Evolutionary conservation across 2,797 vertebrate species (phyloP).

Genomic region (Helostoma temminkii): DNA sequence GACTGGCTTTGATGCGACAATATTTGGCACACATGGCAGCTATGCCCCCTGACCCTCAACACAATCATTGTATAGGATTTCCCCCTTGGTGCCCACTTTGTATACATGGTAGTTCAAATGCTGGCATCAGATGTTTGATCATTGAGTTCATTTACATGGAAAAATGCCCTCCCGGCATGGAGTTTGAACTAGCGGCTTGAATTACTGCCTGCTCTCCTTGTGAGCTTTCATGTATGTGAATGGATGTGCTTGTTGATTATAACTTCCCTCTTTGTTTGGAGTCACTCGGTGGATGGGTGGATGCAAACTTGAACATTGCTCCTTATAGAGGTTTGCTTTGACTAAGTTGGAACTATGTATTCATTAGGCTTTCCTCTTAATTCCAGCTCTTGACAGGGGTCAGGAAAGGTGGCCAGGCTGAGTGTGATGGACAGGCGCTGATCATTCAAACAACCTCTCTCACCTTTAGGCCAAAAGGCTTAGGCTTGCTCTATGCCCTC

Average conservation of each 20-base stretch:
- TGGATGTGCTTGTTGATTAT: constrained; percentile 81
- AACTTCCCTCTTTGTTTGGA: constrained; percentile 82
- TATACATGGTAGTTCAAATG: constrained; percentile 77
- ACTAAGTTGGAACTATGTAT: constrained; percentile 31
- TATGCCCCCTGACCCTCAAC: constrained; percentile 70
- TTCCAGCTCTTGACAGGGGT: constrained; percentile 60
- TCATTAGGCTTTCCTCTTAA: constrained; percentile 38
- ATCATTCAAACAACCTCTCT: constrained; percentile 65
- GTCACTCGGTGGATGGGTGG: constrained; percentile 75
- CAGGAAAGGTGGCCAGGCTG: constrained; percentile 52
- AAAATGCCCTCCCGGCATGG: constrained; percentile 76
- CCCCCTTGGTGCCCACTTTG: constrained; percentile 75
- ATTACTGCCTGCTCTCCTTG: constrained; percentile 74
- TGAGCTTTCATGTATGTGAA: constrained; percentile 84
- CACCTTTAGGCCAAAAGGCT: constrained; percentile 69
- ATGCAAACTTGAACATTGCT: constrained; percentile 73
- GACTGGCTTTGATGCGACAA: constrained; percentile 65
- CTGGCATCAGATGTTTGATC: constrained; percentile 74
- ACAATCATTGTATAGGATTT: constrained; percentile 75
- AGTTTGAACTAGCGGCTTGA: constrained; percentile 81
- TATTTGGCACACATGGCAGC: constrained; percentile 71
- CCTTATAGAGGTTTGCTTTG: constrained; percentile 53
- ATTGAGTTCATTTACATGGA: constrained; percentile 82
- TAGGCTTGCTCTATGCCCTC: constrained; percentile 45
- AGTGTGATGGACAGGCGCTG: constrained; percentile 59